These are phyloP conservation scores for Strigamia maritima DNA, from an alignment of 2,888 invertebrate species.

Conservation along the genomic window DNA sequence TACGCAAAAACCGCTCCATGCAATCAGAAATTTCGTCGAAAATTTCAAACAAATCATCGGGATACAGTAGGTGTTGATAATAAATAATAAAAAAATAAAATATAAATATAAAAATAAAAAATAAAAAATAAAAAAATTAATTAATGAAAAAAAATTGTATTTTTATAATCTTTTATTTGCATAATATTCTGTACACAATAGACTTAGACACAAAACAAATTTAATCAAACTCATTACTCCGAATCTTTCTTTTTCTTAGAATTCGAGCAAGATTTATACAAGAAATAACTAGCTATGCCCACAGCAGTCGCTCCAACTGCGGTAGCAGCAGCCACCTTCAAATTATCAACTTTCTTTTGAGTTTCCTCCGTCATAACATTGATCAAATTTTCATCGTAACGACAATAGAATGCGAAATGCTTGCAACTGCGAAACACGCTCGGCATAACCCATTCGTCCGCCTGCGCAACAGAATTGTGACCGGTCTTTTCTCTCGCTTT, in stretches of 20 bases:
- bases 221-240: neutral
- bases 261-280: neutral
- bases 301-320: neutral
- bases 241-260: neutral
- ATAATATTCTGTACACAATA: neutral
- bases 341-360: slow-evolving; percentile 17
- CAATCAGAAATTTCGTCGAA: slow-evolving; percentile 17
- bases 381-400: slow-evolving; percentile 16
- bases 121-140: too few species aligned
- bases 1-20: slow-evolving; percentile 39
- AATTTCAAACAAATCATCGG: slow-evolving; percentile 38
- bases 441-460: neutral
- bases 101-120: neutral
- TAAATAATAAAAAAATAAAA: too few species aligned
- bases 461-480: neutral
- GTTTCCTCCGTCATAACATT: neutral
- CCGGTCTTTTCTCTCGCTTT: neutral
- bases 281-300: neutral
- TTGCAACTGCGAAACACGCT: slow-evolving; percentile 9
- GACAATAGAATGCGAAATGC: slow-evolving; percentile 8
- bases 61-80: neutral
- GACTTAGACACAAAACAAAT: neutral
- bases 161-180: too few species aligned
- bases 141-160: neutral
- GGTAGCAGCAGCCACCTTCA: neutral